Evolutionary conservation across 2,113 vertebrate species (phyloP).

Genomic region (Vulpes ferrilata): DNA sequence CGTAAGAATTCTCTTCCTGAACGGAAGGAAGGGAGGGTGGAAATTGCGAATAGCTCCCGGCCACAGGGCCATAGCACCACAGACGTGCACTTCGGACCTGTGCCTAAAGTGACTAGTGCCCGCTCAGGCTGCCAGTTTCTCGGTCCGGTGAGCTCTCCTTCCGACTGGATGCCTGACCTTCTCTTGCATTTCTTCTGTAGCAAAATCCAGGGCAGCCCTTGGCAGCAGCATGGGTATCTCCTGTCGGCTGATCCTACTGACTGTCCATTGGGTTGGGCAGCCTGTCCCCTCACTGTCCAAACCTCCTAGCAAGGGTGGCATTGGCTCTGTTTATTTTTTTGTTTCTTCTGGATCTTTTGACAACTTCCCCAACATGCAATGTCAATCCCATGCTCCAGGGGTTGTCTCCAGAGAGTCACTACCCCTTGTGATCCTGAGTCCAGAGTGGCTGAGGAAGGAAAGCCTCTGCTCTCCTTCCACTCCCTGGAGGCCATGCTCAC

Average conservation of each 20-base stretch:
- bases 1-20: not conserved
- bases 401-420: not conserved
- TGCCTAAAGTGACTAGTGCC: not conserved
- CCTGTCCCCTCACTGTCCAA: not conserved
- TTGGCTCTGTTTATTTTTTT: not conserved
- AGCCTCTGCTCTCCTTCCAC: not conserved
- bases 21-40: not conserved
- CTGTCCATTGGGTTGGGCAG: not conserved
- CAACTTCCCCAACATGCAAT: not conserved
- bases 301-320: not conserved
- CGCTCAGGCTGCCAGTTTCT: not conserved
- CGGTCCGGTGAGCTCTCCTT: not conserved
- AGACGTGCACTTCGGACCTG: not conserved
- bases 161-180: not conserved
- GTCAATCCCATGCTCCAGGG: not conserved
- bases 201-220: not conserved
- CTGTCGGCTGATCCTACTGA: not conserved
- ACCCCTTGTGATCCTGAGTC: not conserved
- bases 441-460: not conserved
- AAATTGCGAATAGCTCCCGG: rapidly evolving
- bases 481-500: not conserved
- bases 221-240: too few relatives aligned
- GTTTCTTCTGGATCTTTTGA: not conserved
- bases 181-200: not conserved
- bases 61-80: not conserved